A percentile compares a stretch with the other conserved stretches of the same genome.
These are phyloP conservation scores for Subacronicta megacephala DNA, from an alignment of 2,888 invertebrate genomes.

Conservation along the genomic window DNA sequence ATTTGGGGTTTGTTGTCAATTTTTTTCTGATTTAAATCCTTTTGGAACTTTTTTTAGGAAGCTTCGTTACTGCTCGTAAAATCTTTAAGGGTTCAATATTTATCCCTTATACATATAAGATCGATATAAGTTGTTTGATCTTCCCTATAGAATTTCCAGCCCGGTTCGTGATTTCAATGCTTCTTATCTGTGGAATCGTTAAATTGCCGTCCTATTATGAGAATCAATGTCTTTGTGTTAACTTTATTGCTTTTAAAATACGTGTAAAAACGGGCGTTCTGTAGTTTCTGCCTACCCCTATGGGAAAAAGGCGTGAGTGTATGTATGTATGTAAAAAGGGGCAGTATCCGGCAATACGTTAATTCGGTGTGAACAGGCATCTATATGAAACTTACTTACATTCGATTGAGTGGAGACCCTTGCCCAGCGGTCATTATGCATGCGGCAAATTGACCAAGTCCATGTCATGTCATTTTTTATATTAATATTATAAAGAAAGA, in stretches of 20 bases:
- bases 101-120: slow-evolving; percentile 18
- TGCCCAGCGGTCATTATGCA: too few species aligned
- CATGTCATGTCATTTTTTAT: too few species aligned
- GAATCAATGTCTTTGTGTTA: not conserved
- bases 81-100: slow-evolving; percentile 37
- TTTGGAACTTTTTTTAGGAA: slow-evolving; percentile 28
- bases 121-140: slow-evolving; percentile 47
- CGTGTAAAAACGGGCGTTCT: too few species aligned
- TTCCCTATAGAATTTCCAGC: slow-evolving; percentile 31
- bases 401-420: too few species aligned
- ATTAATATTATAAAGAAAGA: too few species aligned
- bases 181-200: slow-evolving; percentile 38
- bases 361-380: too few species aligned
- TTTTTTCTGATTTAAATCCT: slow-evolving; percentile 48
- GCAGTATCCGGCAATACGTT: too few species aligned
- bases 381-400: too few species aligned
- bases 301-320: too few species aligned
- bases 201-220: slow-evolving; percentile 12
- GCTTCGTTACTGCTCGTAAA: slow-evolving; percentile 48
- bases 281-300: too few species aligned
- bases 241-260: not conserved
- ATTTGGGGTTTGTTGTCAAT: slow-evolving; percentile 43
- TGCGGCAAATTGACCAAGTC: too few species aligned
- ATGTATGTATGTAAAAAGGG: too few species aligned
- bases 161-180: slow-evolving; percentile 43